Evolutionary conservation across 37 sponge, comb jelly and placozoan species (phyloP), one percentile per base, ranked within the genome.

Genomic region (Halichondria panicea): DNA sequence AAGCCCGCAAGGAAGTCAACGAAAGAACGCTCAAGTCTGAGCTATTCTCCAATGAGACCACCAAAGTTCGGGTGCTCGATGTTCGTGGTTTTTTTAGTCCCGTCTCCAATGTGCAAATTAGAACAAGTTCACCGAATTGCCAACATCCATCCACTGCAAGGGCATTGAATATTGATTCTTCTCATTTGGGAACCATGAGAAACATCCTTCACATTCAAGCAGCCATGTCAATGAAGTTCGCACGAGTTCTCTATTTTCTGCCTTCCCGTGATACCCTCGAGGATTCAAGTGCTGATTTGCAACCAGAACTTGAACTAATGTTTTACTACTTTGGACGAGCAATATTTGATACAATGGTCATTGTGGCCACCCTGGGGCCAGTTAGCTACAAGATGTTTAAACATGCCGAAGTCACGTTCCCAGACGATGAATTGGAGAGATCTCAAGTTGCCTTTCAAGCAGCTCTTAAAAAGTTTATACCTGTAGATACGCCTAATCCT

Each of bases 261-360:
- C 77, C 63, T 13, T 19, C 8, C n/a, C 22, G 71, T 4, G 71
- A 55, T 1, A 36, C 9, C 12, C 32, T 61, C 15, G 52, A 33
- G 36, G 43, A 37, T 32, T 46, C 53, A 1, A 36, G 63, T 36
- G 34, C 35, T 4, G 35, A 32, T n/a, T 3, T 62, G 13, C 48
- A 61, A 27, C 22, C 30, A 34, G 57, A 76, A 46, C 19, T 76
- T 8, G 9, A 63, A 31, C 50, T 37, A 0, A 45, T 76, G 63
- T 9, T 30, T 2, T 31, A 44, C 9, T 48, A 34, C 35, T 76
- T 76, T 76, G 77, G 76, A 18, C 12, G 37, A 9, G 32, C 55
- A 3, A 76, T 76, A 31, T 76, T 76, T n/a, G 55, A 63, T 21
- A 48, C 24, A 50, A 76, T 76, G 77, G 50, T 76, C 1, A 21